phyloP scores from a whole-genome alignment of 2,797 vertebrate species.

The Amblyopsis hoosieri region DNA sequence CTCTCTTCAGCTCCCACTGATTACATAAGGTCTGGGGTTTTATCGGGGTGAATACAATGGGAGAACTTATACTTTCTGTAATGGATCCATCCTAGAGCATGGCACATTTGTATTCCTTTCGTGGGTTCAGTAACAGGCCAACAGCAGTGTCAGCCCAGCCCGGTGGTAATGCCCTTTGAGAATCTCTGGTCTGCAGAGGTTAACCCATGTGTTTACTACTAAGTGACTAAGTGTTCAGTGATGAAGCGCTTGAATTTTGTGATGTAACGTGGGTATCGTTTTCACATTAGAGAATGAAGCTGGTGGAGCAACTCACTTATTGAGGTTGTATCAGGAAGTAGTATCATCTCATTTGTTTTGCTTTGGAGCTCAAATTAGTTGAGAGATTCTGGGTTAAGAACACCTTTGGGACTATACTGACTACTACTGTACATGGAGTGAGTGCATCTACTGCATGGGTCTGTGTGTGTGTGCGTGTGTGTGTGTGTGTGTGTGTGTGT shows the following conservation, averaged over 20 bases:
- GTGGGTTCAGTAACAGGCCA: slow-evolving; percentile 14
- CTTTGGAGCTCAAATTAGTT: slow-evolving; percentile 57
- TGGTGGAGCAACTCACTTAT: slow-evolving; percentile 42
- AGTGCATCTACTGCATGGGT: background rate
- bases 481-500: background rate
- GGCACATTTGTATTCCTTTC: slow-evolving; percentile 14
- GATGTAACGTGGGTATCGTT: background rate
- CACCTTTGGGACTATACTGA: slow-evolving; percentile 39
- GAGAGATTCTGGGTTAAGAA: slow-evolving; percentile 57
- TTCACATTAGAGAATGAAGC: slow-evolving; percentile 33
- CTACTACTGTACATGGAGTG: slow-evolving; percentile 12
- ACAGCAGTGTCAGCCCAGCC: slow-evolving; percentile 1
- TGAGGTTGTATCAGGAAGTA: slow-evolving; percentile 42
- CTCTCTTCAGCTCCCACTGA: slow-evolving; percentile 19
- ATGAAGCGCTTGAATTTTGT: background rate
- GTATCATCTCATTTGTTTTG: slow-evolving; percentile 59
- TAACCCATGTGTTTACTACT: slow-evolving; percentile 15
- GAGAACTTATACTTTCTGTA: slow-evolving; percentile 8
- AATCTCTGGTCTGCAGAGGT: background rate
- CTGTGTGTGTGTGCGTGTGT: background rate
- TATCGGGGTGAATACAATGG: slow-evolving; percentile 23
- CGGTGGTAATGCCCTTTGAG: background rate
- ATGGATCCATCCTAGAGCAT: slow-evolving; percentile 1
- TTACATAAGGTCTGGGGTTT: slow-evolving; percentile 32
- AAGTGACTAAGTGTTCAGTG: slow-evolving; percentile 16